phyloP scores from a whole-genome alignment of 2,113 vertebrate genomes.

The Excalfactoria chinensis region DNA sequence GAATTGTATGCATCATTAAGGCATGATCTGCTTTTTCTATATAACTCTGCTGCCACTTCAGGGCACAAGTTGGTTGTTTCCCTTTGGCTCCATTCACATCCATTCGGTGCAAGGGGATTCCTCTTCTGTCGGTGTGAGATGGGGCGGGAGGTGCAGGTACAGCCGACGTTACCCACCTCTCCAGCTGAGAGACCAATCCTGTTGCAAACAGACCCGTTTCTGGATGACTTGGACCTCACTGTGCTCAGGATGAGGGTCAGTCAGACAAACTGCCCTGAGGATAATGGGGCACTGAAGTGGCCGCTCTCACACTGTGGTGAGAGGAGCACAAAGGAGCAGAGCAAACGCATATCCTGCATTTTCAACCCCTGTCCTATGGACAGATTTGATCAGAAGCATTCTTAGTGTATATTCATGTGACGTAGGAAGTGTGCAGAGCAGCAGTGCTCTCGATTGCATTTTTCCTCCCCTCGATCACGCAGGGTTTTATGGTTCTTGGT shows the following conservation, averaged over 20 bases:
- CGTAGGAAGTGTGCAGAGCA: not conserved
- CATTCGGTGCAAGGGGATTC: not conserved
- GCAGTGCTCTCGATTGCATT: not conserved
- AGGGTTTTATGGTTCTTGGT: not conserved
- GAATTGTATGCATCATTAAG: not conserved
- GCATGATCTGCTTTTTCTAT: not conserved
- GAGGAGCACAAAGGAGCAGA: not conserved
- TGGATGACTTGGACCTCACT: not conserved
- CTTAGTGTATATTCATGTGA: not conserved
- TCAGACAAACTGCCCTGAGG: not conserved
- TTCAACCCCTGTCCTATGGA: not conserved
- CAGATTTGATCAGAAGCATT: constrained; percentile 27
- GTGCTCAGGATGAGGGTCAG: not conserved
- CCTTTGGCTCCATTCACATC: not conserved
- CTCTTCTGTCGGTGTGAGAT: not conserved
- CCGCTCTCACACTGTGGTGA: accelerated
- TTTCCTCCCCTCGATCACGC: not conserved
- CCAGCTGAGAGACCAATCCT: not conserved
- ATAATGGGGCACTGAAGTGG: not conserved
- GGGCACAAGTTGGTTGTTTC: not conserved
- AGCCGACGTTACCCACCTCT: not conserved
- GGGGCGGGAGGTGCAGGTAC: not conserved
- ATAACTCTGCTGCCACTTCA: not conserved
- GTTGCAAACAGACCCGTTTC: not conserved
- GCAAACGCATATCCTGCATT: not conserved